Conservation (phyloP, 2,888 invertebrate genomes). For the Cetonia aurata region DNA sequence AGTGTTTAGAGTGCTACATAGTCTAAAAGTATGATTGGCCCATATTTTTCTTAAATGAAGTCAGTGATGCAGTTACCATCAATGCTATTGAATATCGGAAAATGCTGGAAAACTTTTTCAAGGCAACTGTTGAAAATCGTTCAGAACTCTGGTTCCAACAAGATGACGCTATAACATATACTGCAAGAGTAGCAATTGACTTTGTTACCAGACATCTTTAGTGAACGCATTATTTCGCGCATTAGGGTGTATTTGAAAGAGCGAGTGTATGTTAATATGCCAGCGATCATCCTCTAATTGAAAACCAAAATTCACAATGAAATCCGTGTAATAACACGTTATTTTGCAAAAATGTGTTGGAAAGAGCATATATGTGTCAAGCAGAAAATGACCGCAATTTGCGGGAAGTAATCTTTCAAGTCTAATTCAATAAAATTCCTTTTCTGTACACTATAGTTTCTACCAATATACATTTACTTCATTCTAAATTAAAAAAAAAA, state of each 20-base stretch:
- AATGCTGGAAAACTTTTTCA: too few relatives aligned
- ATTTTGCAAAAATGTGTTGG: slow-evolving; percentile 34
- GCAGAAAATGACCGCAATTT: slow-evolving; percentile 23
- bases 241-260: too few relatives aligned
- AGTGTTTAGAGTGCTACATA: slow-evolving; percentile 25
- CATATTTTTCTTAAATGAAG: slow-evolving; percentile 15
- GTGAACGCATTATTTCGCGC: too few relatives aligned
- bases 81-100: too few relatives aligned
- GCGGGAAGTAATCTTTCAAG: slow-evolving; percentile 35
- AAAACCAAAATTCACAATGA: slow-evolving; percentile 35
- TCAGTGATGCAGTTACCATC: not conserved
- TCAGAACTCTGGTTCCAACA: not conserved
- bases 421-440: not conserved
- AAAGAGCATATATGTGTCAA: slow-evolving; percentile 26
- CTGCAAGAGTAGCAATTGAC: too few relatives aligned
- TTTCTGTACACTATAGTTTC: not conserved
- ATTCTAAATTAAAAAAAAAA: too few relatives aligned
- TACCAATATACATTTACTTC: too few relatives aligned
- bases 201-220: too few relatives aligned
- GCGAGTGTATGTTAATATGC: slow-evolving; percentile 1
- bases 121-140: too few relatives aligned
- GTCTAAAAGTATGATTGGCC: slow-evolving; percentile 17
- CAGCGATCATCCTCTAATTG: slow-evolving; percentile 19
- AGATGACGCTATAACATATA: too few relatives aligned
- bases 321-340: slow-evolving; percentile 28